phyloP scores from a whole-genome alignment of 1,140 invertebrate species.

The Diorhabda carinulata region DNA sequence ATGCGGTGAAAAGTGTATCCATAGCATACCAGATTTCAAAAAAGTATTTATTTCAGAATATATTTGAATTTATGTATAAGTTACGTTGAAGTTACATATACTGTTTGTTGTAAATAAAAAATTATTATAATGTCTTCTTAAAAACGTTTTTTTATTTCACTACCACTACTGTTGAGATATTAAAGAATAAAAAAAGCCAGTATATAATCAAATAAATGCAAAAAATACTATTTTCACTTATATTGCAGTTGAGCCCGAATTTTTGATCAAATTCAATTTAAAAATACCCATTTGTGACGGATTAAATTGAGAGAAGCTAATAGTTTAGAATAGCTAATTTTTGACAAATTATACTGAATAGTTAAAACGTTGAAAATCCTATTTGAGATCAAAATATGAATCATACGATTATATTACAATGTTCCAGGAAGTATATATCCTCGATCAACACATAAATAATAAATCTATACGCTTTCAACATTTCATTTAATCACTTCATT shows the following conservation, averaged over 20 bases:
- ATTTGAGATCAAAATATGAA: too few species aligned
- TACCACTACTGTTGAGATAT: background rate
- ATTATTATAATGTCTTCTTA: background rate
- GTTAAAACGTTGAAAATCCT: too few species aligned
- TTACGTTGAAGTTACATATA: constrained; percentile 10
- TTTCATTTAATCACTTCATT: background rate
- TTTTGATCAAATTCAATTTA: too few species aligned
- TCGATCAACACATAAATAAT: background rate
- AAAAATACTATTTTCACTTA: background rate
- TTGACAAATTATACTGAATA: too few species aligned
- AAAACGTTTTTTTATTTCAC: background rate
- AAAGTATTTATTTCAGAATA: constrained; percentile 56
- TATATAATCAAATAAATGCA: background rate
- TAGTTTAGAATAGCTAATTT: too few species aligned
- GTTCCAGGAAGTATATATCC: background rate
- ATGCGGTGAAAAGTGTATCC: constrained; percentile 46
- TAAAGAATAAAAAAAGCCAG: background rate
- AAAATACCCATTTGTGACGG: too few species aligned
- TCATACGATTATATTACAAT: too few species aligned
- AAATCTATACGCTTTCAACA: background rate
- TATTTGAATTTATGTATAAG: constrained; percentile 43
- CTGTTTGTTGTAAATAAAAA: constrained; percentile 5
- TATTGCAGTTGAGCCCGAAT: too few species aligned
- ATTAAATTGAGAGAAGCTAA: too few species aligned
- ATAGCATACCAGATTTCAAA: constrained; percentile 54